Evolutionary conservation across 2,113 vertebrate genomes (phyloP).

Genomic region (Crocuta crocuta): DNA sequence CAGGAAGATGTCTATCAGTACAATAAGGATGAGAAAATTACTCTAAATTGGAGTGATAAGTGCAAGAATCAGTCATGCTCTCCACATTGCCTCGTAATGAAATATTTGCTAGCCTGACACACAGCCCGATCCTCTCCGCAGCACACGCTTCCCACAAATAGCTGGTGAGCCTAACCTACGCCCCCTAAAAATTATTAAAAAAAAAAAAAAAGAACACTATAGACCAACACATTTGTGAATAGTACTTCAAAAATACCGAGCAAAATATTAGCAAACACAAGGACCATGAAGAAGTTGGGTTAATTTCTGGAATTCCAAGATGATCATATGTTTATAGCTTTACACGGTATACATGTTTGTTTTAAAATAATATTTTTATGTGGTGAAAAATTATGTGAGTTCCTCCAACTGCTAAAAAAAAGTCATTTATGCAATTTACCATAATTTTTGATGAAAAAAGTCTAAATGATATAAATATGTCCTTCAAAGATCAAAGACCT

Average conservation of each 20-base stretch:
- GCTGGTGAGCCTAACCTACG: background rate
- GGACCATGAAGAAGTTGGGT: background rate
- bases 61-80: background rate
- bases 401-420: background rate
- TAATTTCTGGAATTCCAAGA: background rate
- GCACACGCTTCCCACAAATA: background rate
- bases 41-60: background rate
- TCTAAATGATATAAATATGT: background rate
- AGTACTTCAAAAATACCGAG: background rate
- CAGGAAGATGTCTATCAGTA: background rate
- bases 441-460: background rate
- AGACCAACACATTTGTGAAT: background rate
- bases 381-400: background rate
- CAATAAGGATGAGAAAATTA: background rate
- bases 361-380: background rate
- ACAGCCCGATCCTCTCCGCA: background rate
- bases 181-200: background rate
- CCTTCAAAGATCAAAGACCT: background rate
- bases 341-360: background rate
- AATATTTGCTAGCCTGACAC: background rate
- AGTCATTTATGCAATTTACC: background rate
- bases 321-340: background rate
- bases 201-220: background rate
- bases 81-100: background rate
- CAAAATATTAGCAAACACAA: background rate